These are phyloP conservation scores for Vulpes lagopus DNA, from an alignment of 2,113 vertebrate genomes.

Conservation along the genomic window DNA sequence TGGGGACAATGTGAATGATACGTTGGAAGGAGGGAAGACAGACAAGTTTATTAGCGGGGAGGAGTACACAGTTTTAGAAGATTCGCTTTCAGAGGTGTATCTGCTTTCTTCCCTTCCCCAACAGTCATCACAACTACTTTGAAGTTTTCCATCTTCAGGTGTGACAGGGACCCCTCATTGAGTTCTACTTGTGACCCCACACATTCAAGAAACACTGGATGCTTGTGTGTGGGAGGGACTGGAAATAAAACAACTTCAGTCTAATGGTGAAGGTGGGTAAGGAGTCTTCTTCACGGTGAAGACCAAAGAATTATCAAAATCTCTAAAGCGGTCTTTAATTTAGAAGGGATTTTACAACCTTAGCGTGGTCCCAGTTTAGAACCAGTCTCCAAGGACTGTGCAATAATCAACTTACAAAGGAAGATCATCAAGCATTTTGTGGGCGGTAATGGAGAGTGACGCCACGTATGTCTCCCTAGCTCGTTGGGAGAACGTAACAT, in stretches of 20 bases:
- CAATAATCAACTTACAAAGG: not conserved
- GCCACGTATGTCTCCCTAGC: not conserved
- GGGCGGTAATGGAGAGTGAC: not conserved
- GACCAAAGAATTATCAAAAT: not conserved
- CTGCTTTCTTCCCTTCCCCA: not conserved
- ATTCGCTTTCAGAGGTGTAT: not conserved
- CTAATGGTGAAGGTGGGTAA: not conserved
- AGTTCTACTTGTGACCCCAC: not conserved
- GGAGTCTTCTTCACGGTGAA: not conserved
- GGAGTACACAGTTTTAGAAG: not conserved
- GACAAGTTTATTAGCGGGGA: not conserved
- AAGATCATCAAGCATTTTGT: not conserved
- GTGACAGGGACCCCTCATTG: not conserved
- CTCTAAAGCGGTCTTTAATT: not conserved
- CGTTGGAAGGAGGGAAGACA: not conserved
- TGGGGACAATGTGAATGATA: not conserved
- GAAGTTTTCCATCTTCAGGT: not conserved
- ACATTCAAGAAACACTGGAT: not conserved
- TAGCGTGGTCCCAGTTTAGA: not conserved
- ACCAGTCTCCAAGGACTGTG: not conserved
- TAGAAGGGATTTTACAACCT: not conserved
- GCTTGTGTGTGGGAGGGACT: not conserved
- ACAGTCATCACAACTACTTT: not conserved
- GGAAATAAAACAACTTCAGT: not conserved
- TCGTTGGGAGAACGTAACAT: not conserved